Evolutionary conservation across 2,888 invertebrate species (phyloP).

Genomic region (Antheraea assamensis): DNA sequence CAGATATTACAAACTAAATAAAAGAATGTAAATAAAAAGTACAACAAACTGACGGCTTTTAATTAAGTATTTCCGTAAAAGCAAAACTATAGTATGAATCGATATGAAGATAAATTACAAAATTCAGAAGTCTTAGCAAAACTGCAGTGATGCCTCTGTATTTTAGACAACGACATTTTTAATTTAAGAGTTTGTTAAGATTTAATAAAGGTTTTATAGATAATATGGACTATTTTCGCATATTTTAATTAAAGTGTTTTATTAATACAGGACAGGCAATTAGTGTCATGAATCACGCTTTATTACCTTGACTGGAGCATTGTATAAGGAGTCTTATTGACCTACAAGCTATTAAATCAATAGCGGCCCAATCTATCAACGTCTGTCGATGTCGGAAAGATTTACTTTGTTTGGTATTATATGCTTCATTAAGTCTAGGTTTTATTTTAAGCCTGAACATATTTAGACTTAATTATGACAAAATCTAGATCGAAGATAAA

Average conservation of each 20-base stretch:
- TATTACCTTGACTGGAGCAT: slow-evolving; percentile 8
- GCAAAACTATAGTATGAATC: too few relatives aligned
- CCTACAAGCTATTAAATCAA: slow-evolving; percentile 3
- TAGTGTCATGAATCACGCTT: not conserved
- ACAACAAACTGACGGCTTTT: too few relatives aligned
- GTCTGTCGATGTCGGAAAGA: slow-evolving; percentile 12
- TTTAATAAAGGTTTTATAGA: too few relatives aligned
- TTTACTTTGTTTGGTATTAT: slow-evolving; percentile 15
- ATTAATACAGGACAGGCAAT: slow-evolving; percentile 11
- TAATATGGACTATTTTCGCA: not conserved
- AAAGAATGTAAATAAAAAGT: too few relatives aligned
- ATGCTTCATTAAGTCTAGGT: not conserved
- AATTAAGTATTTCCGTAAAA: too few relatives aligned
- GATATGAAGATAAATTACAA: too few relatives aligned
- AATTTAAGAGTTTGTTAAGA: too few relatives aligned
- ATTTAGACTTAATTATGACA: not conserved
- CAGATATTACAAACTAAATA: too few relatives aligned
- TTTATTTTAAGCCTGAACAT: not conserved
- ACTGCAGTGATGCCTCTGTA: too few relatives aligned
- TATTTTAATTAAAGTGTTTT: not conserved
- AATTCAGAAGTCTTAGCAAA: too few relatives aligned
- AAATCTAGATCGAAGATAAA: not conserved
- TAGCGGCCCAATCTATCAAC: slow-evolving; percentile 13
- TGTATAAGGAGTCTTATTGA: not conserved
- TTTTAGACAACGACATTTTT: too few relatives aligned